Base-by-base conservation (phyloP, 1,140 invertebrate species). In the Sitophilus oryzae region DNA sequence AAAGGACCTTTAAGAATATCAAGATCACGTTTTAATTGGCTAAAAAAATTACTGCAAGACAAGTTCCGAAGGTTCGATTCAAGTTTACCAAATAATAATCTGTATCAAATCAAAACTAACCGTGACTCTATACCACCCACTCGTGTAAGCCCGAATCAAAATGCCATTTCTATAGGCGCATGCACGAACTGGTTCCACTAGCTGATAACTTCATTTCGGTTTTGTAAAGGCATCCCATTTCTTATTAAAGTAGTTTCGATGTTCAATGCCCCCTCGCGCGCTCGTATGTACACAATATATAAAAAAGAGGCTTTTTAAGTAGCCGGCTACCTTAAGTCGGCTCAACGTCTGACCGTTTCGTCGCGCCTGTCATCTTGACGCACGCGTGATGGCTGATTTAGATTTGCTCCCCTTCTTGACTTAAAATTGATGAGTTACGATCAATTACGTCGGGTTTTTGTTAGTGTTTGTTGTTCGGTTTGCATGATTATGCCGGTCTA, bases 351-450 rank as follows among this genome's bases (percentile, higher is more conserved):
- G 46, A 46, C 23, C 16, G 38, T 45, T 53, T 53, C 51, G 51
- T 44, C 43, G 46, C 51, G 51, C 51, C 35, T 34, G 51, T 53
- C 51, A 53, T 22, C 44, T 37, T 53, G n/a, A 19, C 25, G 43
- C 44, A 43, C 38, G 18, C 40, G 23, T 25, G 19, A n/a, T 34
- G 48, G 25, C 21, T 36, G 25, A n/a, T 30, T 42, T 44, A 30
- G 50, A 53, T 46, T 53, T 38, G 43, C 25, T 30, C 11, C 11
- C 5, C n/a, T n/a, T n/a, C n/a, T n/a, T n/a, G 30, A 16, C 35
- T 52, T 36, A 38, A 53, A 53, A 53, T 53, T 53, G 25, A 53
- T 53, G 11, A 46, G 43, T 9, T 34, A 10, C 15, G 21, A 21
- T 23, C 51, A 45, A 53, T 53, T 46, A 53, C 5, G 21, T 14